These are phyloP conservation scores for Misgurnus mizolepis DNA, from an alignment of 2,113 vertebrate species.

Conservation along the genomic window DNA sequence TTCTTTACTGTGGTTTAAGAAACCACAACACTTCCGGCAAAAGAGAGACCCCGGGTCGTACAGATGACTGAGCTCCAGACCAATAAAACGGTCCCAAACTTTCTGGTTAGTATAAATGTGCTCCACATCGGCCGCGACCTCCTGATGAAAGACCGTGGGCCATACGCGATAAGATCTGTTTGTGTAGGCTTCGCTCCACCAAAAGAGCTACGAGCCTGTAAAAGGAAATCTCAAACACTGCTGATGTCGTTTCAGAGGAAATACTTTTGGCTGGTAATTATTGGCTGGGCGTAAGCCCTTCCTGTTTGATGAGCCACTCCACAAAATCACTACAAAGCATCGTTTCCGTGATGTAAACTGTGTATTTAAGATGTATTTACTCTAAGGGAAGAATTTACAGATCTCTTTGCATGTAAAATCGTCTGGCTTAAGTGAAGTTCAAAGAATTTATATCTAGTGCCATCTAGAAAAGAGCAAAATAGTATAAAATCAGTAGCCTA, in stretches of 20 bases:
- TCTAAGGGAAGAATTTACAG: conserved; percentile 41
- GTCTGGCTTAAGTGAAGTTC: background rate
- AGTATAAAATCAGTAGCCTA: no score
- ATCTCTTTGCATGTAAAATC: background rate
- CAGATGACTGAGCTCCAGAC: conserved; percentile 19
- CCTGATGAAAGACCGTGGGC: conserved; percentile 51
- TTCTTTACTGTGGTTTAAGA: conserved; percentile 31
- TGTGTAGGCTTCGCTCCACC: conserved; percentile 61
- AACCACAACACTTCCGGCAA: conserved; percentile 14
- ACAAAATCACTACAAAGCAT: conserved; percentile 52
- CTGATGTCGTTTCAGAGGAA: conserved; percentile 58
- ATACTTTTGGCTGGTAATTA: conserved; percentile 60
- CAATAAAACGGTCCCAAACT: conserved; percentile 34
- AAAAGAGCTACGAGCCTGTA: conserved; percentile 40
- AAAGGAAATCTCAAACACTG: conserved; percentile 59
- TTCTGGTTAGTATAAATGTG: conserved; percentile 39
- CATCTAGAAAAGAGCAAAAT: no score
- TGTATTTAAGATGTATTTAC: conserved; percentile 53
- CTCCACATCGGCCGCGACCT: conserved; percentile 55
- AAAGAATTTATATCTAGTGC: no score
- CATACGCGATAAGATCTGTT: conserved; percentile 61
- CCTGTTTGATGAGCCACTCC: conserved; percentile 57
- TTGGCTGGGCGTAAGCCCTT: conserved; percentile 58
- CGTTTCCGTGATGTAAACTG: conserved; percentile 57
- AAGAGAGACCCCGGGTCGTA: background rate